Evolutionary conservation across 2,113 vertebrate genomes (phyloP), one percentile per base, ranked within the genome.

Genomic region (Dromiciops gliroides): DNA sequence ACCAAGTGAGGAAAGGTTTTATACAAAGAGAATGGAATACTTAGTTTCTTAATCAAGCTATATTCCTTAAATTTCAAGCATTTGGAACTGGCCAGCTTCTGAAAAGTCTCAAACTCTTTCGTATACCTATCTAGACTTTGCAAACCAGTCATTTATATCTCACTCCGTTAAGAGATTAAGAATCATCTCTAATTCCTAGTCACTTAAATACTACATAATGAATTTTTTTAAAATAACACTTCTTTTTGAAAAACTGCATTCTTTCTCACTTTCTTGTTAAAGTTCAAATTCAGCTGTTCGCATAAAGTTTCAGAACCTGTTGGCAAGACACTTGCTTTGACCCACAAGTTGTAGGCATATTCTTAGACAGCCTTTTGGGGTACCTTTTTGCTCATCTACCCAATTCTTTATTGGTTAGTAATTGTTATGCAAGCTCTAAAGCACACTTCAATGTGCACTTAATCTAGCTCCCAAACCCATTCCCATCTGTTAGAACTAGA

Each of bases 261-360:
- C n/a, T 97, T n/a, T 93, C 92, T 95, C 31, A 37, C 94, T 96
- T 97, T 97, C 25, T 96, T 98, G 92, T 95, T 4, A 95, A 99
- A 99, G 98, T 97, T 98, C 98, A 98, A 99, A 99, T 98, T 98
- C 98, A 97, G 98, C 98, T 95, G 98, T 99, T 98, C 98, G 98
- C 97, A 99, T 99, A 98, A 99, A 95, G 98, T 99, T 96, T 99
- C 99, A 95, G 99, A 99, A 97, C 98, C 98, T 92, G 97, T 98
- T 97, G 99, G 99, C 99, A 99, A 99, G 99, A 98, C 93, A 92
- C 92, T 93, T 96, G 97, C 94, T 95, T 95, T 44, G 75, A 96
- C n/a, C 90, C 16, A 37, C 60, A n/a, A 75, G 37, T 44, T 83
- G 16, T 75, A n/a, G 5, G 60, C 31, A 75, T 19, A 83, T 22